phyloP scores from a whole-genome alignment of 2,888 invertebrate genomes.

The Oligia strigilis region DNA sequence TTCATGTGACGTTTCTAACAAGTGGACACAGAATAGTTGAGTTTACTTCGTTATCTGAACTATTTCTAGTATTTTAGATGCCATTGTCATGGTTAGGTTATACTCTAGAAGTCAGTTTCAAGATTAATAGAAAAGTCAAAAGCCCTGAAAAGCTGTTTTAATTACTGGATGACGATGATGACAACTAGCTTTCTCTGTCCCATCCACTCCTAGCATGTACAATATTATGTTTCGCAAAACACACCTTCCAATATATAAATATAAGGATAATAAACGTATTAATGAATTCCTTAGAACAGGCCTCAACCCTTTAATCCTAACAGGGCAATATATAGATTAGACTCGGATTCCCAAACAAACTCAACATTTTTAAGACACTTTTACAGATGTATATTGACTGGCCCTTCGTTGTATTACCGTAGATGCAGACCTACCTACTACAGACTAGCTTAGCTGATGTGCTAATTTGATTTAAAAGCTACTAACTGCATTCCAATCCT shows the following conservation, averaged over 20 bases:
- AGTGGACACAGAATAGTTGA: constrained; percentile 7
- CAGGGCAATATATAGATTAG: too few species aligned
- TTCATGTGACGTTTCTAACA: constrained; percentile 26
- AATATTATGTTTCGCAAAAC: not conserved
- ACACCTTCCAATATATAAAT: too few species aligned
- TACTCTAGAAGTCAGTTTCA: not conserved
- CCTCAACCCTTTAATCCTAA: too few species aligned
- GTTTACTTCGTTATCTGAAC: not conserved
- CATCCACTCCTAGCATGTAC: too few species aligned
- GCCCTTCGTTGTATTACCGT: not conserved
- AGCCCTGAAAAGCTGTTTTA: not conserved
- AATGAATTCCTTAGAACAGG: too few species aligned
- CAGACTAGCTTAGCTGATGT: not conserved
- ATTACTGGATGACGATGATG: too few species aligned
- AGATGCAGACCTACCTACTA: not conserved
- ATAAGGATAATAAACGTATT: too few species aligned
- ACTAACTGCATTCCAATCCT: constrained; percentile 24
- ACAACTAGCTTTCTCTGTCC: not conserved
- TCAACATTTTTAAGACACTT: too few species aligned
- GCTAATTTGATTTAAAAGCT: constrained; percentile 7
- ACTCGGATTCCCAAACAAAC: not conserved
- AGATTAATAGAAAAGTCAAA: not conserved
- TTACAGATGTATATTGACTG: not conserved
- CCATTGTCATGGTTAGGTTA: not conserved
- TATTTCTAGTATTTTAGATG: constrained; percentile 11